These are phyloP conservation scores for Syngnathus acus DNA, from an alignment of 2,797 vertebrate genomes.

Conservation along the genomic window DNA sequence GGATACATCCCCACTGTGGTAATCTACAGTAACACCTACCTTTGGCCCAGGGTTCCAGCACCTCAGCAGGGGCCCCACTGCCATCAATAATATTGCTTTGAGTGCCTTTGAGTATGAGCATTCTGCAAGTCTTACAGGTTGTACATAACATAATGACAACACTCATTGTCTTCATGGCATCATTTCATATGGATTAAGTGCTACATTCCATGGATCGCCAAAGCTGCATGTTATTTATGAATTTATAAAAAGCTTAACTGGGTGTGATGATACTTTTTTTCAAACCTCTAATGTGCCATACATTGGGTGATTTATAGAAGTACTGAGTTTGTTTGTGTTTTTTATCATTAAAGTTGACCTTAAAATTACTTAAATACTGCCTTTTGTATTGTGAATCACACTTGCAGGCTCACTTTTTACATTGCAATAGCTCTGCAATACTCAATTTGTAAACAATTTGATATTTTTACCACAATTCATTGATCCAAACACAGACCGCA, in stretches of 20 bases:
- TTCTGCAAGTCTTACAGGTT: neutral
- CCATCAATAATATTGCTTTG: neutral
- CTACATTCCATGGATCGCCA: conserved; percentile 54
- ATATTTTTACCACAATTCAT: neutral
- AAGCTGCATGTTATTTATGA: conserved; percentile 22
- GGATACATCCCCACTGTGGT: neutral
- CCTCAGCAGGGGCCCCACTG: neutral
- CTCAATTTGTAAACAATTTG: neutral
- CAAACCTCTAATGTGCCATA: conserved; percentile 49
- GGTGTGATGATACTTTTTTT: conserved; percentile 17
- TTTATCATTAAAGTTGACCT: neutral
- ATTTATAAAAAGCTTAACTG: conserved; percentile 31
- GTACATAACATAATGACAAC: neutral
- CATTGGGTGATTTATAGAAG: conserved; percentile 18
- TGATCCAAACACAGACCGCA: conserved; percentile 12
- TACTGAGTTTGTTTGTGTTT: conserved; percentile 20
- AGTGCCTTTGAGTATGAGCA: neutral
- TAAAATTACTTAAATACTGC: neutral
- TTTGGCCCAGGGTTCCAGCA: neutral
- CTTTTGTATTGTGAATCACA: neutral
- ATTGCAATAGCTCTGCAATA: neutral
- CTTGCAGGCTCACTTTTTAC: neutral
- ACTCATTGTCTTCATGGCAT: neutral
- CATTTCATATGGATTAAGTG: conserved; percentile 15
- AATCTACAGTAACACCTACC: neutral